These are phyloP conservation scores for Heliconius sara DNA, from an alignment of 2,888 invertebrate species.

Conservation along the genomic window DNA sequence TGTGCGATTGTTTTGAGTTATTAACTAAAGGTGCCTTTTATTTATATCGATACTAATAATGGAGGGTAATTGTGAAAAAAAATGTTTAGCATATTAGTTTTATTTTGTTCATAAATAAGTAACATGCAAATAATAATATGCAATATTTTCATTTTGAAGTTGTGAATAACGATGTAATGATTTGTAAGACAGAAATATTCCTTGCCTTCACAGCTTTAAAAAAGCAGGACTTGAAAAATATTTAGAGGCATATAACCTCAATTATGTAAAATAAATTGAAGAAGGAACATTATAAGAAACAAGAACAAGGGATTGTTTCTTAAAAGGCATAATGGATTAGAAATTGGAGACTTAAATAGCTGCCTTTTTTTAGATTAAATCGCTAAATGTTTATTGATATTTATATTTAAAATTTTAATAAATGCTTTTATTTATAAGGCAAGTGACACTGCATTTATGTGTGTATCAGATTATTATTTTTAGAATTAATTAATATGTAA, in stretches of 20 bases:
- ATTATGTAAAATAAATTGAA: too few species aligned
- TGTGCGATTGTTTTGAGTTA: not conserved
- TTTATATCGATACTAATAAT: not conserved
- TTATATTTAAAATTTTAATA: not conserved
- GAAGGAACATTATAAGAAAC: too few species aligned
- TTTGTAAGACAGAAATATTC: too few species aligned
- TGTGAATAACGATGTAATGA: too few species aligned
- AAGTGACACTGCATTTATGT: conserved; percentile 10
- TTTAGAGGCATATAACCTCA: too few species aligned
- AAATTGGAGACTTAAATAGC: not conserved
- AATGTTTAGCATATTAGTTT: not conserved
- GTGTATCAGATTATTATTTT: not conserved
- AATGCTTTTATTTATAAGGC: conserved; percentile 5
- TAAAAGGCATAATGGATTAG: not conserved
- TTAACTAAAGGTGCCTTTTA: conserved; percentile 8
- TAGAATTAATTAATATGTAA: conserved; percentile 1
- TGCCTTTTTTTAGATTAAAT: not conserved
- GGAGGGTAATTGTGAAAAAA: not conserved
- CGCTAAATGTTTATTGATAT: not conserved
- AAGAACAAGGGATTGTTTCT: not conserved
- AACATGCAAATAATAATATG: too few species aligned
- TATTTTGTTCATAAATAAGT: too few species aligned
- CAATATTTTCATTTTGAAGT: too few species aligned
- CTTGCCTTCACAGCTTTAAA: too few species aligned
- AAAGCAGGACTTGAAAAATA: too few species aligned